Percentiles rank a stretch among this genome's conserved stretches.
Evolutionary conservation across 1,140 invertebrate genomes (phyloP).

Genomic region (Aplysia californica): DNA sequence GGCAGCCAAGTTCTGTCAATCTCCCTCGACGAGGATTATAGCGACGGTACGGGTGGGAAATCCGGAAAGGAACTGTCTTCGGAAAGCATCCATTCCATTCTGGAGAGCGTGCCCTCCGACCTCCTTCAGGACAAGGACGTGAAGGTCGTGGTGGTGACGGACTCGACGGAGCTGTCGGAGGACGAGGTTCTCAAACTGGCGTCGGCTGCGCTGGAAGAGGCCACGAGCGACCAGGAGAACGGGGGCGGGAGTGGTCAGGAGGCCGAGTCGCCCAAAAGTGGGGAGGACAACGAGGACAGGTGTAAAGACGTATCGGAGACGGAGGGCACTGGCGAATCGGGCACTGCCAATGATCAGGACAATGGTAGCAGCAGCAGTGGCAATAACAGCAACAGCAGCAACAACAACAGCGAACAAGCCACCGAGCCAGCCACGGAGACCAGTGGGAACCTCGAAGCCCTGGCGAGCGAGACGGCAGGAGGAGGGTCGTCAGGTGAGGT

Average conservation of each 20-base stretch:
- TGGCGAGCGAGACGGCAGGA: no score
- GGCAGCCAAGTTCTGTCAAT: no score
- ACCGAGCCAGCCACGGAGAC: no score
- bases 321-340: background rate
- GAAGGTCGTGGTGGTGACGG: slow-evolving; percentile 49
- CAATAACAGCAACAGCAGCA: no score
- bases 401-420: no score
- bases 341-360: background rate
- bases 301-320: background rate
- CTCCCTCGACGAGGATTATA: no score
- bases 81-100: slow-evolving; percentile 22
- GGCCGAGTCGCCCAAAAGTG: no score
- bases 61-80: slow-evolving; percentile 15
- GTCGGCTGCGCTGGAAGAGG: slow-evolving; percentile 33
- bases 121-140: slow-evolving; percentile 34
- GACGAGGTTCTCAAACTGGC: slow-evolving; percentile 51
- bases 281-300: background rate
- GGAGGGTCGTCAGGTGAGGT: no score
- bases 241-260: background rate
- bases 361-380: background rate
- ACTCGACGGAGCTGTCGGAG: slow-evolving; percentile 43
- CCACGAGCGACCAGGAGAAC: background rate
- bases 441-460: no score
- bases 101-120: slow-evolving; percentile 29
- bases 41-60: no score